phyloP scores from a whole-genome alignment of 2,888 invertebrate genomes.

The Scelioninae gen. 1 region DNA sequence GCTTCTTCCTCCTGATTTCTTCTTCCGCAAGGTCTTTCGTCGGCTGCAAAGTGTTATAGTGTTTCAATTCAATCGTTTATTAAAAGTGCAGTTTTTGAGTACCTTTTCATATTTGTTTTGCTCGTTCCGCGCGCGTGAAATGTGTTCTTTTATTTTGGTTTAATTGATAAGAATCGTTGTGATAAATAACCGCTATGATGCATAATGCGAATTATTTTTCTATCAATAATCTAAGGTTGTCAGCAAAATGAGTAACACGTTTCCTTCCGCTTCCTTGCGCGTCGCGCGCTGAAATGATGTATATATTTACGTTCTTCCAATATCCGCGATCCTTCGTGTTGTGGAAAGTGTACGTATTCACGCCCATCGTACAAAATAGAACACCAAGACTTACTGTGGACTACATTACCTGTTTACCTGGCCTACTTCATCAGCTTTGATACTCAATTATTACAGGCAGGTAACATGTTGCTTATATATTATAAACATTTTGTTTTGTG shows the following conservation, averaged over 20 bases:
- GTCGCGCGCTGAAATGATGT: conserved; percentile 69
- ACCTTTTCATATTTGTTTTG: background rate
- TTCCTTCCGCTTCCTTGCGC: conserved; percentile 71
- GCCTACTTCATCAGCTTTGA: conserved; percentile 71
- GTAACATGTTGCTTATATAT: conserved; percentile 59
- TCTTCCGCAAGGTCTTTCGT: conserved; percentile 5
- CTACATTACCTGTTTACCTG: conserved; percentile 71
- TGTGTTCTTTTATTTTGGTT: background rate
- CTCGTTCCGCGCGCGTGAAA: background rate
- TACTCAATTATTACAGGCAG: conserved; percentile 69
- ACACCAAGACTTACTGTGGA: conserved; percentile 70
- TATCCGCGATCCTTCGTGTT: conserved; percentile 71
- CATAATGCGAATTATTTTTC: conserved; percentile 58
- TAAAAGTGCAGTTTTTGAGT: conserved; percentile 13
- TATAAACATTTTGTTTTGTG: conserved; percentile 36
- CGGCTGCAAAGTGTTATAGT: conserved; percentile 6
- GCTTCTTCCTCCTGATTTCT: conserved; percentile 3
- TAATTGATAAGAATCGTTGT: conserved; percentile 8
- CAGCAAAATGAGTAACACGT: conserved; percentile 69
- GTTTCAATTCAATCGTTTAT: conserved; percentile 24
- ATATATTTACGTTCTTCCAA: conserved; percentile 69
- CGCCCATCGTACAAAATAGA: conserved; percentile 72
- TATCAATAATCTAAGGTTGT: conserved; percentile 59
- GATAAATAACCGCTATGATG: conserved; percentile 47
- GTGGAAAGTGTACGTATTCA: conserved; percentile 71